Base-by-base conservation (phyloP, 1,140 invertebrate species). In the Drosophila truncata region DNA sequence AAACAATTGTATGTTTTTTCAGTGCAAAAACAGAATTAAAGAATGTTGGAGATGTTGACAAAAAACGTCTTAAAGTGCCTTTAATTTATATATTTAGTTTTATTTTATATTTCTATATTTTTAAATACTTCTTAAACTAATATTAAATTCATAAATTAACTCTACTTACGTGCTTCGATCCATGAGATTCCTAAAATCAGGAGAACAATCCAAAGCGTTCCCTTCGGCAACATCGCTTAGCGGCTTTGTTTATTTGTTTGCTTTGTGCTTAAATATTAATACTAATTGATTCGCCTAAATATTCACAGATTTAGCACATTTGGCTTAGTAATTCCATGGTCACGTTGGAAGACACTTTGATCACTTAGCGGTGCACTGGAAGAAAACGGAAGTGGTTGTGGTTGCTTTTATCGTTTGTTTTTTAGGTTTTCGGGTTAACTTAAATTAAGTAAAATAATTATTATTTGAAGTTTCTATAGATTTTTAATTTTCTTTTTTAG, bases 311-410 rank as follows among this genome's bases (percentile, higher is more conserved):
- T 72, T 72, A 72, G 58, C 69, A 72, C 69, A 59, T 72, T 59
- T 49, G 69, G 35, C n/a, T 3, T 29, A 59, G 50, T 59, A 60
- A 71, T 59, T 69, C 69, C 69, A 72, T 72, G 66, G n/a, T 72
- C 66, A 71, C 69, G 69, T 25, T 41, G 69, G 52, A 41, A 71
- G 66, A 49, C 54, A 60, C 50, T 69, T 57, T 37, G 64, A 41
- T 70, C 50, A 70, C 66, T 72, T 72, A 59, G 65, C 66, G 69
- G 4, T 59, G 66, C 69, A 72, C 69, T 72, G 69, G 0, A 71
- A 72, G 37, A 58, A 59, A 59, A 29, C 3, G 8, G 9, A 70
- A 27, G 20, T 25, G 7, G n/a, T 20, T 63, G 39, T 8, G 63
- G n/a, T 44, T 33, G 9, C 0, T 20, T 25, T 60, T n/a, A 29